These are phyloP conservation scores for Homarus gammarus DNA, from an alignment of 2,888 invertebrate species.

Conservation along the genomic window DNA sequence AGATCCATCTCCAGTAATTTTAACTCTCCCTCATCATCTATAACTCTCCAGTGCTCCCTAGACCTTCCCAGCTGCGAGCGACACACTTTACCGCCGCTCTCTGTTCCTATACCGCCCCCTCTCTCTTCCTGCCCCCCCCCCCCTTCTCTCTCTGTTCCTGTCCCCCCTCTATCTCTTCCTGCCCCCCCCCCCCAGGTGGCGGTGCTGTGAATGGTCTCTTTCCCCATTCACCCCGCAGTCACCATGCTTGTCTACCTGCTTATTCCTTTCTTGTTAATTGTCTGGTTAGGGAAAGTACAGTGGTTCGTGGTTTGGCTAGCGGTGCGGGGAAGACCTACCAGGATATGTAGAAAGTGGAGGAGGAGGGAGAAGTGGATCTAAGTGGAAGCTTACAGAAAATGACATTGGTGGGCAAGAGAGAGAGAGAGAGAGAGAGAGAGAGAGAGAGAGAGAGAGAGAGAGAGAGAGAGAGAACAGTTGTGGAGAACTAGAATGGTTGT, in stretches of 20 bases:
- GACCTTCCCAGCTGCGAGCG: neutral
- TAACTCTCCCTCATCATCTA: too few species aligned
- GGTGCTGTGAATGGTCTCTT: too few species aligned
- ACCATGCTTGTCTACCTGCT: too few species aligned
- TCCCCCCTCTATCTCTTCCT: neutral
- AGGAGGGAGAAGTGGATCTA: neutral
- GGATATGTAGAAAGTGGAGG: neutral
- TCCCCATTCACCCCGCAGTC: too few species aligned
- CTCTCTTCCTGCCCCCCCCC: conserved; percentile 16
- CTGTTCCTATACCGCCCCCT: neutral
- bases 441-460: neutral
- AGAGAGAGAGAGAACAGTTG: neutral
- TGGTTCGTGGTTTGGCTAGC: neutral
- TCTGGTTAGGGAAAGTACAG: too few species aligned
- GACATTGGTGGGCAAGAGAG: neutral
- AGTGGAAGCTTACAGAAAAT: neutral
- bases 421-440: conserved; percentile 20
- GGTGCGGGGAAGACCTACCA: neutral
- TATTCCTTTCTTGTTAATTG: too few species aligned
- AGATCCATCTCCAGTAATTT: too few species aligned
- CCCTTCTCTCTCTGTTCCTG: conserved; percentile 18
- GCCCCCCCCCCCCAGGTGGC: neutral
- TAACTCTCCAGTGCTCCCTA: too few species aligned
- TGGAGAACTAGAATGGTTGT: too few species aligned
- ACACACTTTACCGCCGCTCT: too few species aligned